Base-by-base conservation (phyloP, 2,797 vertebrate species). In the Linurgus olivaceus region DNA sequence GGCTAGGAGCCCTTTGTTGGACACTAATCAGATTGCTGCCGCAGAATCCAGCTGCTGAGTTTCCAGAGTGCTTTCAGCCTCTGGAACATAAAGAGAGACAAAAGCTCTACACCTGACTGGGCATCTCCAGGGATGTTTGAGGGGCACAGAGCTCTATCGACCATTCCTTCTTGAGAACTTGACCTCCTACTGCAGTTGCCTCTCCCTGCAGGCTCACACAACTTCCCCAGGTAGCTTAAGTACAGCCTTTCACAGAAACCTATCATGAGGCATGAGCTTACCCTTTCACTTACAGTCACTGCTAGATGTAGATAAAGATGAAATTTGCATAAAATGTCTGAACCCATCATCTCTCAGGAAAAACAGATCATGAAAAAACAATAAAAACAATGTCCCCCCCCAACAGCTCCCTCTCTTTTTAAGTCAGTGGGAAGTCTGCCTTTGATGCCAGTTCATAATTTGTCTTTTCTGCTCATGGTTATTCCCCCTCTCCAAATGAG, bases 1-100 rank as follows among this genome's bases (percentile, higher is more conserved):
- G 95, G 93, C 95, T 62, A 71, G 73, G 55, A 95, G 90, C 92
- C 93, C 72, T 84, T 90, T 78, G 58, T 95, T 95, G 94, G 95
- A 84, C 73, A 38, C 79, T 88, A 96, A 75, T 95, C 92, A 94
- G 93, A 92, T 90, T 95, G 78, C 84, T 93, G 55, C 81, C 0
- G 17, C 73, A 81, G 79, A 88, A 88, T 95, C 83, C 90, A 95
- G 94, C 76, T 95, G 93, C 90, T 78, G 85, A 84, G 37, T 66
- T 95, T 93, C 76, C 82, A 88, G 21, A 11, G 2, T 48, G 79
- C 47, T 94, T 92, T 88, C 51, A 93, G 73, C 17, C 67, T 81
- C 44, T 63, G 33, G 57, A 94, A 25, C 6, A 0, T 63, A 68
- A 88, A 78, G 72, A 90, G 47, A 95, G 62, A 88, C 44, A 72